Evolutionary conservation across 2,888 invertebrate species (phyloP).

Genomic region (Calameuta filiformis): DNA sequence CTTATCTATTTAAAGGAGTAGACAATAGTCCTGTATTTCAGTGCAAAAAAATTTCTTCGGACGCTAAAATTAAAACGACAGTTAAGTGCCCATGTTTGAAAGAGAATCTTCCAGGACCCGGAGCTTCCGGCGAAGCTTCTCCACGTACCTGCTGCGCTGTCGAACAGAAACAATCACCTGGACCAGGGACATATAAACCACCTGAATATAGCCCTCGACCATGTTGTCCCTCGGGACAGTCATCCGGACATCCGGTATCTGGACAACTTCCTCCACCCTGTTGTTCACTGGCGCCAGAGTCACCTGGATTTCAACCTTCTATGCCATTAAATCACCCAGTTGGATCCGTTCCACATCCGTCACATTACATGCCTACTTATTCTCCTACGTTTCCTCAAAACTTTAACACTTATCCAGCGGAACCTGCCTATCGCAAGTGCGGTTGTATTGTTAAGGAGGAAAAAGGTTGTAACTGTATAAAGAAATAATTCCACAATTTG

Average conservation of each 20-base stretch:
- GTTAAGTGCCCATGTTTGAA: constrained; percentile 10
- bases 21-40: constrained; percentile 52
- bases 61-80: constrained; percentile 11
- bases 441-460: constrained; percentile 20
- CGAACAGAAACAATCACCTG: not conserved
- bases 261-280: not conserved
- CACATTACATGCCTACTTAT: not conserved
- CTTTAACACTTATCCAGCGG: not conserved
- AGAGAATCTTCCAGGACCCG: not conserved
- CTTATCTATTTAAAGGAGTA: constrained; percentile 55
- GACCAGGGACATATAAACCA: constrained; percentile 12
- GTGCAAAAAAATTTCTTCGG: constrained; percentile 48
- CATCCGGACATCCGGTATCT: not conserved
- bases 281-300: not conserved
- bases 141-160: constrained; percentile 8
- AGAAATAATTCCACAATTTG: not conserved
- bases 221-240: constrained; percentile 26
- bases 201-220: constrained; percentile 22
- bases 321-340: not conserved
- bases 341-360: not conserved
- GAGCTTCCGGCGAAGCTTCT: constrained; percentile 7
- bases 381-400: not conserved
- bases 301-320: not conserved
- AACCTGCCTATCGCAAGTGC: constrained; percentile 15
- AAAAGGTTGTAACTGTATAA: constrained; percentile 13